phyloP scores from a whole-genome alignment of 2,888 invertebrate genomes.

The Apoda limacodes region DNA sequence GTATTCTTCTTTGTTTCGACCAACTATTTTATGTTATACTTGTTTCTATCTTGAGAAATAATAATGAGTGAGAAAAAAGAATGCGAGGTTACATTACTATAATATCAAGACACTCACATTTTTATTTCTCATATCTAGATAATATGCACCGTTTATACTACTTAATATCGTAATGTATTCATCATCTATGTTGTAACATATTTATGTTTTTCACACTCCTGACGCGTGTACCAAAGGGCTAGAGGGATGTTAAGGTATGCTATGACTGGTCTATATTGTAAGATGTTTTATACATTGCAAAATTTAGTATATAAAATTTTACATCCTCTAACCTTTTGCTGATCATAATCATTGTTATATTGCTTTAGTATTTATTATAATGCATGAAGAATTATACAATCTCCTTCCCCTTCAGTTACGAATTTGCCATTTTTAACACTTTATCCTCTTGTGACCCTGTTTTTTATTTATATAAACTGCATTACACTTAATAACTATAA shows the following conservation, averaged over 20 bases:
- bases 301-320: constrained; percentile 25
- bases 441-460: no score
- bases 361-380: neutral
- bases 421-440: no score
- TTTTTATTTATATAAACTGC: no score
- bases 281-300: constrained; percentile 10
- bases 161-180: no score
- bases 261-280: constrained; percentile 14
- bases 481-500: no score
- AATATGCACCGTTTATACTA: no score
- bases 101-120: neutral
- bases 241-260: constrained; percentile 61
- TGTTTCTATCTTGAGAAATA: no score
- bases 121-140: neutral
- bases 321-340: constrained; percentile 59
- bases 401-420: no score
- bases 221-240: constrained; percentile 53
- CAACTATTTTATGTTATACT: neutral
- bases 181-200: no score
- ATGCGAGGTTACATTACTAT: no score
- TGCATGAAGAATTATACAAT: no score
- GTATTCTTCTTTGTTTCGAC: neutral
- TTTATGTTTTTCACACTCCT: constrained; percentile 37
- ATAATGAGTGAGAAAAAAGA: no score
- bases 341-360: constrained; percentile 10